Evolutionary conservation across 1,140 invertebrate species (phyloP).

Genomic region (Drosophila funebris): DNA sequence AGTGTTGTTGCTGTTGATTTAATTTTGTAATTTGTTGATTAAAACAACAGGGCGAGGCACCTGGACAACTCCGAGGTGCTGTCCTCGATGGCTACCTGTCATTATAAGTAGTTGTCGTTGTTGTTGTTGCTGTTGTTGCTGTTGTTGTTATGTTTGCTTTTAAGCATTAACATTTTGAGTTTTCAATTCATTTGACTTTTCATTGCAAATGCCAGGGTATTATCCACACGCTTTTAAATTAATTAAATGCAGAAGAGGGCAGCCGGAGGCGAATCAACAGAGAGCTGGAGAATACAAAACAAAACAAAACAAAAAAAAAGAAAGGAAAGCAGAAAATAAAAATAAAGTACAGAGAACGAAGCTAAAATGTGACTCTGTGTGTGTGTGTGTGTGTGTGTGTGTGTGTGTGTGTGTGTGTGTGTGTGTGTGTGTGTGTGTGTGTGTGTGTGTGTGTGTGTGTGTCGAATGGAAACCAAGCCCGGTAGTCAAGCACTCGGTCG

Average conservation of each 20-base stretch:
- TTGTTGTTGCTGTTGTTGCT: conserved; percentile 26
- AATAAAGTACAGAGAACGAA: conserved; percentile 24
- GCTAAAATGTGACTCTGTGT: neutral
- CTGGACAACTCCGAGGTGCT: conserved; percentile 4
- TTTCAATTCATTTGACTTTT: conserved; percentile 82
- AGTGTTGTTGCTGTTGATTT: conserved; percentile 34
- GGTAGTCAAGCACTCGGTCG: conserved; percentile 60
- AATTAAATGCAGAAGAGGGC: conserved; percentile 67
- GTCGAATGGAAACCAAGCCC: conserved; percentile 30
- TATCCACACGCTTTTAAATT: conserved; percentile 82
- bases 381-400: neutral
- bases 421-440: neutral
- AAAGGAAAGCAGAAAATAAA: conserved; percentile 7
- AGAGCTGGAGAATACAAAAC: conserved; percentile 1
- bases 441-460: conserved; percentile 12
- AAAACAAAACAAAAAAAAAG: conserved; percentile 3
- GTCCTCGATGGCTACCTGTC: conserved; percentile 35
- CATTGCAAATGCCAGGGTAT: conserved; percentile 77
- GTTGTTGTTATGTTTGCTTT: conserved; percentile 47
- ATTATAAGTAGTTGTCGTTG: conserved; percentile 39
- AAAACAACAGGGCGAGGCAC: conserved; percentile 52
- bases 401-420: neutral
- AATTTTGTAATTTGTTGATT: conserved; percentile 71
- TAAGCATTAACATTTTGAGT: conserved; percentile 73
- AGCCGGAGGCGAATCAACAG: conserved; percentile 18